Conservation (phyloP, 1,140 invertebrate genomes). For the Penaeus vannamei region DNA sequence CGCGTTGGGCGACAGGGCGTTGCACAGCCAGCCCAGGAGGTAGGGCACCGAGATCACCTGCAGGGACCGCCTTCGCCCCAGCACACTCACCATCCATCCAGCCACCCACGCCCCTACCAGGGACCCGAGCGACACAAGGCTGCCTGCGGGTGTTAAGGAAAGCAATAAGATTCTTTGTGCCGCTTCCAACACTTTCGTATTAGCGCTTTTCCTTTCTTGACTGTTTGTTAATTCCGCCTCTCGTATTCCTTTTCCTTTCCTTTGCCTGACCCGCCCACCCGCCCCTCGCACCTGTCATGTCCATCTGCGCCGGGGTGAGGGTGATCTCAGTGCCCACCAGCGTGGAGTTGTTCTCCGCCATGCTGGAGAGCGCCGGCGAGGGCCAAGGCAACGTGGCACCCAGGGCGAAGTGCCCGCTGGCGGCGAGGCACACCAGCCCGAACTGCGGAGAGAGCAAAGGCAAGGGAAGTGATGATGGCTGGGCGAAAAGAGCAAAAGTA, state of each 20-base stretch:
- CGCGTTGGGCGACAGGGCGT: conserved; percentile 21
- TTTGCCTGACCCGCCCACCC: neutral
- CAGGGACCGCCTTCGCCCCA: neutral
- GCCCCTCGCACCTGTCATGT: conserved; percentile 2
- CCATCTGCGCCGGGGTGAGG: neutral
- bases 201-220: too few relatives aligned
- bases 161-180: neutral
- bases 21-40: conserved; percentile 4
- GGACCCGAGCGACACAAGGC: neutral
- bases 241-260: too few relatives aligned
- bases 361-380: neutral
- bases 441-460: neutral
- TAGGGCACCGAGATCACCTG: neutral
- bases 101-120: neutral
- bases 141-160: neutral
- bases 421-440: neutral
- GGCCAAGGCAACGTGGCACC: conserved; percentile 4
- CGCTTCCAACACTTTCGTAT: too few relatives aligned
- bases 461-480: neutral
- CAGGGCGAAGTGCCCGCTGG: neutral
- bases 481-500: too few relatives aligned
- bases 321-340: neutral
- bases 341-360: conserved; percentile 6
- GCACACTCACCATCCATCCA: conserved; percentile 9
- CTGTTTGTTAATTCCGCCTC: too few relatives aligned